Evolutionary conservation across 2,888 invertebrate genomes (phyloP), one percentile per base, ranked within the genome.

Genomic region (Standfussiana lucernea): DNA sequence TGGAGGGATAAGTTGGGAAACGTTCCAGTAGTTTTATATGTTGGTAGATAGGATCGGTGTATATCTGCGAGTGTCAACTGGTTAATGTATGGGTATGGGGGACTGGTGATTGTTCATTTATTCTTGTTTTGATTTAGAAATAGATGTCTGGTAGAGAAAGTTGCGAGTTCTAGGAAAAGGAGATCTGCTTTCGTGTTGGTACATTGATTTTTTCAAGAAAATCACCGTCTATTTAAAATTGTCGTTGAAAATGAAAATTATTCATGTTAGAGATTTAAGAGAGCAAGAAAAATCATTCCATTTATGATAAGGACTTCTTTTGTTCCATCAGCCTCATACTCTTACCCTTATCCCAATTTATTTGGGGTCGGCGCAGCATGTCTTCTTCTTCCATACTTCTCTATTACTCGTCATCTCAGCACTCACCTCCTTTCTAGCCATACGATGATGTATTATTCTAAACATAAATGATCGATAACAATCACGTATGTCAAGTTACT

Each of bases 41-140:
- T 64, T 40, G 4, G 40, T 76, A 80, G 83, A 84, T 83, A 74
- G 61, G 35, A 81, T 85, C 76, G 50, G 42, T 50, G 72, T 81
- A 74, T 75, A 62, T 79, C 68, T 85, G 81, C 53, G 75, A 84
- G 84, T 84, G 84, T 84, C 84, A 85, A 84, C 86, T 47, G 62
- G 42, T 61, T 85, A 85, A 82, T 85, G 73, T 82, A 85, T 84
- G 64, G 67, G 66, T 64, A 74, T 73, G 67, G 65, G 75, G 79
- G 15, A 53, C 64, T 53, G 4, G 79, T 82, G 85, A 85, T 85
- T 82, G 84, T 82, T 74, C 79, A 76, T 85, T 85, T 79, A 72
- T 79, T 85, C 75, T 62, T 82, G 82, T 84, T 85, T 82, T 71
- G 66, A 82, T 72, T 72, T 75, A 47, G 72, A 78, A 85, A 84